Conservation (phyloP, 2,113 vertebrate species). For the rabbit (Oryctolagus cuniculus) region DNA sequence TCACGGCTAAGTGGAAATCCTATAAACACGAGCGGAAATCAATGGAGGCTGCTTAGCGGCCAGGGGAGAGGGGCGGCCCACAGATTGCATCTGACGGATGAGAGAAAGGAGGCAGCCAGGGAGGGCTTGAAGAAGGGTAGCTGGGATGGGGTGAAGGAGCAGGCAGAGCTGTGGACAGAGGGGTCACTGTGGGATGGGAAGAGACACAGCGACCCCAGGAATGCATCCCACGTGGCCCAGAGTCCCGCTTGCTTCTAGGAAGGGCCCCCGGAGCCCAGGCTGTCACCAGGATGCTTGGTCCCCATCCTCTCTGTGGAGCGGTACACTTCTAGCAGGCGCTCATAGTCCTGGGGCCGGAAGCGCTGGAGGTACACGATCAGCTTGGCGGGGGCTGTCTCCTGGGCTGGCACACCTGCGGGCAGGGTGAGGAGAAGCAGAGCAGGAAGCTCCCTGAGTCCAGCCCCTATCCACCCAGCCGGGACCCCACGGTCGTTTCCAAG, state of each 20-base stretch:
- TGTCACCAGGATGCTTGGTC: background rate
- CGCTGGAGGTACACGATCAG: conserved; percentile 90
- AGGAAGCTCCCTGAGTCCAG: background rate
- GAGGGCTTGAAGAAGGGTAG: conserved; percentile 52
- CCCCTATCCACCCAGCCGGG: conserved; percentile 14
- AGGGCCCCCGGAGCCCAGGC: background rate
- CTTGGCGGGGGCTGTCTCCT: conserved; percentile 90
- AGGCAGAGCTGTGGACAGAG: background rate
- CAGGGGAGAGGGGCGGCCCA: conserved; percentile 84
- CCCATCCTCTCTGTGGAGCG: conserved; percentile 18
- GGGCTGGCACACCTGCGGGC: conserved; percentile 79
- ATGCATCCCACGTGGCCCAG: background rate
- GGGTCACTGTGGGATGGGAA: background rate
- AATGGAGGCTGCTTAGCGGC: conserved; percentile 87
- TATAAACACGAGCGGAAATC: conserved; percentile 89
- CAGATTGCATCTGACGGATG: conserved; percentile 85
- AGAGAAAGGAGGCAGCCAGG: conserved; percentile 63
- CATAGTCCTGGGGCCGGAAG: conserved; percentile 89
- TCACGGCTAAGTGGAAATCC: conserved; percentile 88
- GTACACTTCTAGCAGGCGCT: conserved; percentile 82
- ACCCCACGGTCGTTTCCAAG: conserved; percentile 15
- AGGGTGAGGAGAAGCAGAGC: background rate
- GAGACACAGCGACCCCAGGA: background rate
- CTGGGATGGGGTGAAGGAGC: conserved; percentile 13
- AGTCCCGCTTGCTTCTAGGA: background rate